phyloP scores from a whole-genome alignment of 2,797 vertebrate genomes.

The Pterois miles region DNA sequence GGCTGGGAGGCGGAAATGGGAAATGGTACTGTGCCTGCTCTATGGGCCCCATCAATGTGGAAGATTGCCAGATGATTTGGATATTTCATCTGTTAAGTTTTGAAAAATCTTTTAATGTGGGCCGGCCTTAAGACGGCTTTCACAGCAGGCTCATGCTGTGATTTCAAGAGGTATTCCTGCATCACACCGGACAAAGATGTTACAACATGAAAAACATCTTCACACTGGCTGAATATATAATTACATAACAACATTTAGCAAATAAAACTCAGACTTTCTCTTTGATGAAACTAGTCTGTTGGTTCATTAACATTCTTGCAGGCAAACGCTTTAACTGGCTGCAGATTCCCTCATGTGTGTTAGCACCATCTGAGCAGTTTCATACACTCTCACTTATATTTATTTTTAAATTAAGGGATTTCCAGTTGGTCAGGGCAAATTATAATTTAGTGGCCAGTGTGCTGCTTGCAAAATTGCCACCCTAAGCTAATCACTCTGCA shows the following conservation, averaged over 20 bases:
- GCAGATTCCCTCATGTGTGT: conserved; percentile 7
- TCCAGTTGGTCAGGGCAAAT: conserved; percentile 50
- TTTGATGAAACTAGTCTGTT: conserved; percentile 1
- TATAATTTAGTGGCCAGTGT: conserved; percentile 47
- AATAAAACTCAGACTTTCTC: conserved; percentile 13
- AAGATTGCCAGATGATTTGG: too few relatives aligned
- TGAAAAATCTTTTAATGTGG: too few relatives aligned
- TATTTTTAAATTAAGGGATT: conserved; percentile 56
- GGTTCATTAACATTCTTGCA: conserved; percentile 33
- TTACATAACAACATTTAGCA: conserved; percentile 20
- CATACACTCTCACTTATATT: conserved; percentile 32
- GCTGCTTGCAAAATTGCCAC: conserved; percentile 49
- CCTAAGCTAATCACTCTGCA: conserved; percentile 59
- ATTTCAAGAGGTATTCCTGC: conserved; percentile 18
- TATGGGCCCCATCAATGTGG: too few relatives aligned
- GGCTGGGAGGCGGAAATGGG: too few relatives aligned
- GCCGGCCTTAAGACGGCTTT: neutral
- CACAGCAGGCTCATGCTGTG: neutral
- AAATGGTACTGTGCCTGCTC: too few relatives aligned
- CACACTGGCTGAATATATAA: neutral
- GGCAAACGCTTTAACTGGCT: conserved; percentile 22
- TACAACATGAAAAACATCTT: neutral
- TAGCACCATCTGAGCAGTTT: neutral
- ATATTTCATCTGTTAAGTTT: too few relatives aligned
- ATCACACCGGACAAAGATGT: conserved; percentile 15